A percentile compares a stretch with the other conserved stretches of the same genome.
These are phyloP conservation scores for Pterocles gutturalis DNA, from an alignment of 2,113 vertebrate species.

Conservation along the genomic window DNA sequence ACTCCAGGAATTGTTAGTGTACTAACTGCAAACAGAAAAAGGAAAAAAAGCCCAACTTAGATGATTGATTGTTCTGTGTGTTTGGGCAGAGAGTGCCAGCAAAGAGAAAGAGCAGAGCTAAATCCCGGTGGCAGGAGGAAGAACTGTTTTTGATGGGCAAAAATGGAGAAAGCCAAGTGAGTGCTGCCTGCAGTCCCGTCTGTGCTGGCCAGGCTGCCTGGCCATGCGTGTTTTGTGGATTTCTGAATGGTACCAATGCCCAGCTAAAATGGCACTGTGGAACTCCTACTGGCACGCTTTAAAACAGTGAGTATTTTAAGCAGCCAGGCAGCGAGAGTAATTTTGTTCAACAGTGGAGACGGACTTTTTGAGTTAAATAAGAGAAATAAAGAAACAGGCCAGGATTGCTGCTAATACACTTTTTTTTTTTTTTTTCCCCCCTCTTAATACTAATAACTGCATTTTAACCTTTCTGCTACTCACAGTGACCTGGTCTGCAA, in stretches of 20 bases:
- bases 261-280: not conserved
- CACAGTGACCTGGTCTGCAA: not conserved
- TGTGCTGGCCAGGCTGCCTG: not conserved
- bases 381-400: not conserved
- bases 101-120: not conserved
- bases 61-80: not conserved
- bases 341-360: not conserved
- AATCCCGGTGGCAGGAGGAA: not conserved
- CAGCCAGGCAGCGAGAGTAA: not conserved
- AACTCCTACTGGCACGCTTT: not conserved
- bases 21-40: not conserved
- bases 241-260: not conserved
- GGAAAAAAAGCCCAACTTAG: not conserved
- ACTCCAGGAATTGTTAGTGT: not conserved
- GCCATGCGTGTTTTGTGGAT: accelerated
- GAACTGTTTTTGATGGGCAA: not conserved
- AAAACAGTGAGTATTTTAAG: not conserved
- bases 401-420: not conserved
- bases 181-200: not conserved
- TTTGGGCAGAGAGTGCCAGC: not conserved
- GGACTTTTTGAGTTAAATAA: not conserved
- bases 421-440: not conserved
- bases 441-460: not conserved
- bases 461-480: not conserved
- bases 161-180: not conserved